Evolutionary conservation across 2,113 vertebrate species (phyloP), one percentile per base, ranked within the genome.

Genomic region (Zapornia atra): DNA sequence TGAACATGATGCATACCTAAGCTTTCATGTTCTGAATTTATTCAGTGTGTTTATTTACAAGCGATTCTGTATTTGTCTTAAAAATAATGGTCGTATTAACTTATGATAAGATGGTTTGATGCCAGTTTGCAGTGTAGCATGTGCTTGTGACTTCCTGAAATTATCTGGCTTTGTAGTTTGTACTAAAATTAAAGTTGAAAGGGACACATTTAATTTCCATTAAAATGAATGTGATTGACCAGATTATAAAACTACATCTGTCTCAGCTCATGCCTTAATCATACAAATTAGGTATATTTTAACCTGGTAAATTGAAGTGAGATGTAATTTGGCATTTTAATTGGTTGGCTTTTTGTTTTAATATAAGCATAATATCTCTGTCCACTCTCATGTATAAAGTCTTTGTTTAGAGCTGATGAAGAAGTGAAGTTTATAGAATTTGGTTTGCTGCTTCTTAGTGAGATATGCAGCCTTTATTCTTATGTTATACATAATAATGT

Each of bases 141-240:
- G 0, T 85, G 91, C 92, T 95, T 97, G 95, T 96, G 94, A 97
- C 91, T 96, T 96, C 86, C 94, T 96, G 50, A 44, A 87, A 76
- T 91, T 84, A 71, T n/a, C 73, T 93, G 79, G 44, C 94, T 91
- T 83, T 86, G 51, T 66, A 90, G 61, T 54, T 94, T 6, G 0
- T 34, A 29, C 59, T 94, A 69, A 82, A 96, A 85, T 82, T 25
- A 40, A 88, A 93, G 40, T 54, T 40, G 44, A 31, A 68, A 76
- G 33, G 34, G 44, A 31, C 38, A 14, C 29, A 2, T 61, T 51
- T 73, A 10, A 63, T 40, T 96, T 92, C 33, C 46, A 8, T 86
- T 60, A 75, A 72, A 88, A 48, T 64, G 17, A 26, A 50, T 54
- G 53, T 44, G 53, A 70, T 63, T 82, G 16, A 85, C 85, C 56